A percentile compares a stretch with the other conserved stretches of the same genome.
Conservation (phyloP, 2,888 invertebrate genomes). For the Tholera decimalis region DNA sequence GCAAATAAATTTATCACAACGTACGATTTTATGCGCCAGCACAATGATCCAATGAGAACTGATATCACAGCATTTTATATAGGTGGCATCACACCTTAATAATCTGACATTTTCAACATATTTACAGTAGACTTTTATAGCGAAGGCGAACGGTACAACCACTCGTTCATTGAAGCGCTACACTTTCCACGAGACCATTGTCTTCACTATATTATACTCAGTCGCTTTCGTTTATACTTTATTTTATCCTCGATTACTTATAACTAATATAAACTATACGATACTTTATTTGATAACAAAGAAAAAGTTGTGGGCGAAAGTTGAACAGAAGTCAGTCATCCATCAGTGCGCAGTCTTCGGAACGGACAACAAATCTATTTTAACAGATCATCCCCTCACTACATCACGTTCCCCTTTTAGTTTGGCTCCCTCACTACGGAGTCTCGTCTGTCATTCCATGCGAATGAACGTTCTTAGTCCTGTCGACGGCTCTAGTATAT, state of each 20-base stretch:
- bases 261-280: conserved; percentile 78
- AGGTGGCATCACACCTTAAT: conserved; percentile 79
- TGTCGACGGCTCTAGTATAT: conserved; percentile 60
- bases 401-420: conserved; percentile 83
- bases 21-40: conserved; percentile 64
- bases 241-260: conserved; percentile 71
- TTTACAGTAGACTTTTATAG: conserved; percentile 71
- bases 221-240: conserved; percentile 82
- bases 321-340: conserved; percentile 86
- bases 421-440: conserved; percentile 74
- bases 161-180: conserved; percentile 66
- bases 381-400: conserved; percentile 88
- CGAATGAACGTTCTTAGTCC: conserved; percentile 40
- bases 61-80: conserved; percentile 90
- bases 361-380: conserved; percentile 88
- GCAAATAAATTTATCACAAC: conserved; percentile 59
- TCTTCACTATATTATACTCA: conserved; percentile 78
- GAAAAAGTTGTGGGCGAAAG: conserved; percentile 75
- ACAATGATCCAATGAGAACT: conserved; percentile 83
- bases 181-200: conserved; percentile 61
- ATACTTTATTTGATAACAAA: conserved; percentile 69
- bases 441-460: conserved; percentile 68
- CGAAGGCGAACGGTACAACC: conserved; percentile 69
- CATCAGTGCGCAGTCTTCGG: conserved; percentile 85
- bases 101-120: conserved; percentile 74